Evolutionary conservation across 2,797 vertebrate genomes (phyloP).

Genomic region (Aeoliscus strigatus): DNA sequence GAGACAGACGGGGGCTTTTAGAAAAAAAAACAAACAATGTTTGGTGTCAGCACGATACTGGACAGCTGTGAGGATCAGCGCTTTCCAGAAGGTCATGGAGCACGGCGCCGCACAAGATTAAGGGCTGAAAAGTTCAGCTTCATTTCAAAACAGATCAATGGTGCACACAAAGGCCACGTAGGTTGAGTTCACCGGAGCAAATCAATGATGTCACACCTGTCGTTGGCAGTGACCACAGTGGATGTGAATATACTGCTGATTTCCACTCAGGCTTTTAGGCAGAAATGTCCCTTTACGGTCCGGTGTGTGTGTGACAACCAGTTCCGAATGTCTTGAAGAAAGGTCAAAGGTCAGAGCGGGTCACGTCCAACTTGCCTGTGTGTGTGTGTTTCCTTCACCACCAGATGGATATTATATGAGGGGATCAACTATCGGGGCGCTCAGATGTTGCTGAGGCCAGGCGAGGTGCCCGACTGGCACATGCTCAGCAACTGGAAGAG

Average conservation of each 20-base stretch:
- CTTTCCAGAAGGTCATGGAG: slow-evolving; percentile 10
- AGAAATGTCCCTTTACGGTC: too few species aligned
- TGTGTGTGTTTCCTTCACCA: slow-evolving; percentile 8
- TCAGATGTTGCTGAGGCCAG: slow-evolving; percentile 83
- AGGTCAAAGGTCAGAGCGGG: neutral
- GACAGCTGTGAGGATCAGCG: neutral
- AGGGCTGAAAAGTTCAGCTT: neutral
- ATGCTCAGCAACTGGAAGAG: slow-evolving; percentile 75
- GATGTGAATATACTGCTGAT: too few species aligned
- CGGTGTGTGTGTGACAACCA: too few species aligned
- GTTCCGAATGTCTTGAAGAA: too few species aligned
- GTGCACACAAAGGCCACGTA: too few species aligned
- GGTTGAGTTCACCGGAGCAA: too few species aligned
- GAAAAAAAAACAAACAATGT: too few species aligned
- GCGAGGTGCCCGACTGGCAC: slow-evolving; percentile 79
- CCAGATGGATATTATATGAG: slow-evolving; percentile 89
- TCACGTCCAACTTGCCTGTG: neutral
- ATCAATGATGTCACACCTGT: too few species aligned
- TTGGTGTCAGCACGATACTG: slow-evolving; percentile 13
- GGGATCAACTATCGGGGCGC: slow-evolving; percentile 83
- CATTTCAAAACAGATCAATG: neutral
- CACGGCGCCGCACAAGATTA: neutral
- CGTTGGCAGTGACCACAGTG: too few species aligned
- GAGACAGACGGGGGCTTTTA: slow-evolving; percentile 7
- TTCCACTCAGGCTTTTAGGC: too few species aligned